Conservation (phyloP, 1,140 invertebrate genomes). For the Magallana angulata region DNA sequence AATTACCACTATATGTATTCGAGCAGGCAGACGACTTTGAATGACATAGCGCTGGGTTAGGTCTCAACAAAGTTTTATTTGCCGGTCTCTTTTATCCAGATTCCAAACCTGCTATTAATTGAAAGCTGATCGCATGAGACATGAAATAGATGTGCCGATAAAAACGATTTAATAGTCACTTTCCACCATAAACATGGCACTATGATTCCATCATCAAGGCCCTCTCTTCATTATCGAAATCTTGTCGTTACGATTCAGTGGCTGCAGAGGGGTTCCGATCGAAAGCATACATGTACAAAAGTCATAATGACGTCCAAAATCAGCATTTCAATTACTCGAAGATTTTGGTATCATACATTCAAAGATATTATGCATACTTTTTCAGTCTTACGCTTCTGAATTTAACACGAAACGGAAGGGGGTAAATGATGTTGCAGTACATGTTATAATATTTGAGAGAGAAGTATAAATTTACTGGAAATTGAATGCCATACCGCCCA, state of each 20-base stretch:
- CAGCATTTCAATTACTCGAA: too few relatives aligned
- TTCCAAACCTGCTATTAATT: conserved; percentile 29
- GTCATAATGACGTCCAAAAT: background rate
- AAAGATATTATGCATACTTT: too few relatives aligned
- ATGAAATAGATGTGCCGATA: conserved; percentile 30
- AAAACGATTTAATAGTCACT: conserved; percentile 6
- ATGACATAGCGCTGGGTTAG: conserved; percentile 16
- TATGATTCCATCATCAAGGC: conserved; percentile 14
- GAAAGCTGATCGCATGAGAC: conserved; percentile 17
- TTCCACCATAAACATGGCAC: conserved; percentile 3
- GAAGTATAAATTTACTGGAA: too few relatives aligned
- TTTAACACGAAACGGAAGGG: too few relatives aligned
- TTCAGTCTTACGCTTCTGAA: too few relatives aligned
- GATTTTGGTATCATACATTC: too few relatives aligned
- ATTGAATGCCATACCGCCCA: too few relatives aligned
- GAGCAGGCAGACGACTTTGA: background rate
- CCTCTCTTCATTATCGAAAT: background rate
- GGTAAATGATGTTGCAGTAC: too few relatives aligned
- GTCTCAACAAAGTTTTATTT: conserved; percentile 36
- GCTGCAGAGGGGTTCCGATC: conserved; percentile 1
- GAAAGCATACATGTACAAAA: background rate
- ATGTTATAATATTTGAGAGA: too few relatives aligned
- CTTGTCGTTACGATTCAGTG: background rate
- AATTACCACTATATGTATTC: background rate
- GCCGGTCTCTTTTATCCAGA: conserved; percentile 5